Percentiles rank a stretch among this genome's conserved stretches.
phyloP scores from a whole-genome alignment of 2,888 invertebrate genomes.

The Boloria euphrosyne region DNA sequence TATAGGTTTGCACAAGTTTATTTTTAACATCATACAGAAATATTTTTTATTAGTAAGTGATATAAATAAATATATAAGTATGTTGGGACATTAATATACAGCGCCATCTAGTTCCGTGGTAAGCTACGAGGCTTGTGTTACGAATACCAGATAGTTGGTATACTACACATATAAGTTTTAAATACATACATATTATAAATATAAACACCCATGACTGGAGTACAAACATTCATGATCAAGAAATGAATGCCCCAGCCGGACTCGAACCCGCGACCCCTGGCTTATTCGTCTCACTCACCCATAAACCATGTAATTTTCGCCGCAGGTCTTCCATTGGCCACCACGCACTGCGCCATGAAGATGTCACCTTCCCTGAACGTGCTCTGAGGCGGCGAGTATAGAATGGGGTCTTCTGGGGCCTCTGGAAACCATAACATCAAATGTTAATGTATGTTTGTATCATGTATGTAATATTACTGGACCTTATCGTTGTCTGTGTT shows the following conservation, averaged over 20 bases:
- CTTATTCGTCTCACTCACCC: constrained; percentile 63
- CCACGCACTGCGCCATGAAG: constrained; percentile 85
- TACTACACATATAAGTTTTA: too few relatives aligned
- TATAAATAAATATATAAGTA: neutral
- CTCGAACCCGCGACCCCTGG: too few relatives aligned
- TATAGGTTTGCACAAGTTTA: too few relatives aligned
- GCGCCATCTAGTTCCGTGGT: neutral
- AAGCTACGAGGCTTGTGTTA: too few relatives aligned
- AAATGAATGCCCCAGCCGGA: too few relatives aligned
- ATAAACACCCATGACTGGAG: too few relatives aligned
- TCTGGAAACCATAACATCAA: constrained; percentile 50
- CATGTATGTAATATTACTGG: too few relatives aligned
- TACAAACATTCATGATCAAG: too few relatives aligned
- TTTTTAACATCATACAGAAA: too few relatives aligned
- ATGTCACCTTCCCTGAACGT: constrained; percentile 83
- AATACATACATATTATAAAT: too few relatives aligned
- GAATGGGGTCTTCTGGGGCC: constrained; percentile 70
- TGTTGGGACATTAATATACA: neutral
- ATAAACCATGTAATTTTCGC: constrained; percentile 89
- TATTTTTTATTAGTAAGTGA: neutral
- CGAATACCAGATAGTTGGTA: too few relatives aligned
- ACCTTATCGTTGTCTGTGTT: neutral
- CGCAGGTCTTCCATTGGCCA: constrained; percentile 87
- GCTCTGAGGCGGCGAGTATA: constrained; percentile 59
- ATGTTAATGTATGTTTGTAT: neutral